Evolutionary conservation across 2,113 vertebrate species (phyloP), one percentile per base, ranked within the genome.

Genomic region (Phalacrocorax pelagicus): DNA sequence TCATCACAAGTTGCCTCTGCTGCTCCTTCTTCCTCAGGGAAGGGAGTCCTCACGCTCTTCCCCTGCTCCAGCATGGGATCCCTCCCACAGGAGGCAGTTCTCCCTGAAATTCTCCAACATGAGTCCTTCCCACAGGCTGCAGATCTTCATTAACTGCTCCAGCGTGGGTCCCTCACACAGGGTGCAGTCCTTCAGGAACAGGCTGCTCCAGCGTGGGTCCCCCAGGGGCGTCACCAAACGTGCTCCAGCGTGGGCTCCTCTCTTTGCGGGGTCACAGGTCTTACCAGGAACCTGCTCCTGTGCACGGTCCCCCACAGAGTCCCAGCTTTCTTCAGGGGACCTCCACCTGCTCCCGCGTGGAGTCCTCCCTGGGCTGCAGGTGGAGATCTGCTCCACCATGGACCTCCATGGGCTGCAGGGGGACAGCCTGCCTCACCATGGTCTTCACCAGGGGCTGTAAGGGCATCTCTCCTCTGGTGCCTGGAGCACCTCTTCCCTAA

Each of bases 251-350:
- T 57, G 49, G 6, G 18, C 6, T 13, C 2, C 7, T 58, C 19
- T 51, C n/a, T 38, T 29, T 27, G 29, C 1, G 1, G 18, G 11
- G 1, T 4, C 51, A 40, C 10, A n/a, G 12, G 12, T 19, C 10
- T 30, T 54, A 3, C 5, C 17, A 40, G 30, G 6, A 67, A 7
- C 51, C 29, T 55, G 11, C 19, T 66, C 5, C 23, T 58, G 5
- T 1, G 3, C 3, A 7, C 38, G 23, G 15, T 9, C 59, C 6
- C 2, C 24, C 24, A 8, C 2, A 1, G 13, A 3, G 4, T 21
- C 11, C 27, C 47, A 40, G 6, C 5, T 14, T 63, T 63, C 18
- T 47, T 77, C 2, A 46, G 5, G 38, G 8, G 20, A 16, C 23
- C 69, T 9, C 2, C 24, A 27, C 7, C 22, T 61, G 8, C 21